Evolutionary conservation across 2,113 vertebrate genomes (phyloP), one percentile per base, ranked within the genome.

Genomic region (Eidolon helvum): DNA sequence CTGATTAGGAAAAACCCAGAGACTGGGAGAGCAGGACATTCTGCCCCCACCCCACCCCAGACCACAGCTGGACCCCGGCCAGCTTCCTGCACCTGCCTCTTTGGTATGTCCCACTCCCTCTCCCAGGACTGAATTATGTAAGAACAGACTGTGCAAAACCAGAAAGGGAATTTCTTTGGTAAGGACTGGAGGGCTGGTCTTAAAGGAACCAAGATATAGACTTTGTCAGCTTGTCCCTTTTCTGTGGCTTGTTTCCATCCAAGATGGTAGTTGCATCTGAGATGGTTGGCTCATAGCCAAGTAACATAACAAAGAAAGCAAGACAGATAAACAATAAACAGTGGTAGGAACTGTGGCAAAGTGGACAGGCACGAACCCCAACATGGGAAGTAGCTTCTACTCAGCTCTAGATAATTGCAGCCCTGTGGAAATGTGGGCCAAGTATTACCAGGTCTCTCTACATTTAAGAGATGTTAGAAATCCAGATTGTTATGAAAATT

Each of bases 21-120:
- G 95, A 96, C 95, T 94, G 94, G 86, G 66, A 95, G 33, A 95
- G 90, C 89, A 94, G 74, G 96, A 88, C 89, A 38, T 93, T 97
- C 89, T 95, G 43, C 24, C 43, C 48, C 77, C 55, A 4, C 72
- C 48, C 30, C 30, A 28, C 28, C 30, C 22, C 28, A 77, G 59
- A 92, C 57, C 78, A 93, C 33, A 88, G 35, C 53, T 95, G 98
- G 96, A 75, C 53, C 26, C 74, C 50, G 87, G 97, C 97, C 98
- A 98, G 83, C 89, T 97, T 98, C 98, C 97, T 96, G 96, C 95
- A 98, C 97, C 98, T 98, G 97, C 89, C 91, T 93, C 40, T 75
- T 75, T 74, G 55, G 74, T 95, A 86, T 79, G 50, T 6, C 84
- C 68, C 22, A 14, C 35, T 63, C 72, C 33, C 33, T 77, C 82